A percentile compares a stretch with the other conserved stretches of the same genome.
Conservation (phyloP, 2,113 vertebrate genomes). For the Neolamprologus modestus region DNA sequence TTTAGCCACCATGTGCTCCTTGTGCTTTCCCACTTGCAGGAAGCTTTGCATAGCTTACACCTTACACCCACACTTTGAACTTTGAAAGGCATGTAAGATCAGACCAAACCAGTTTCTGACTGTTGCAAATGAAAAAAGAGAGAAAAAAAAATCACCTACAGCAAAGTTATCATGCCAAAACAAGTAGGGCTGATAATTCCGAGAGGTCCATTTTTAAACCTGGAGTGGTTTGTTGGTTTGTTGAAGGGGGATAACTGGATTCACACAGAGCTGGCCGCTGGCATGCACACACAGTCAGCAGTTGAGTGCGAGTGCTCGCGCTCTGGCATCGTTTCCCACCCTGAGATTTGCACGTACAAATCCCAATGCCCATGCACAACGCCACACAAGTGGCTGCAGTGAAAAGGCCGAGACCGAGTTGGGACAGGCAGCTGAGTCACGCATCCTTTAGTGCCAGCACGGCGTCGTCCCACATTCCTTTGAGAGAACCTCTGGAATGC, state of each 20-base stretch:
- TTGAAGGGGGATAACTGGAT: slow-evolving; percentile 60
- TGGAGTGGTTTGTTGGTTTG: slow-evolving; percentile 62
- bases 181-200: slow-evolving; percentile 75
- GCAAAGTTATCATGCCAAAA: slow-evolving; percentile 74
- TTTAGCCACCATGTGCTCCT: slow-evolving; percentile 27
- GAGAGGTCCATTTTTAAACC: slow-evolving; percentile 71
- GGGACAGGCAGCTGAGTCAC: slow-evolving; percentile 67
- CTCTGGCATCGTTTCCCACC: not conserved
- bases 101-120: slow-evolving; percentile 67
- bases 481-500: slow-evolving; percentile 68
- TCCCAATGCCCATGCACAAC: not conserved
- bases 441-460: slow-evolving; percentile 55
- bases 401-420: slow-evolving; percentile 11
- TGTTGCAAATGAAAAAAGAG: slow-evolving; percentile 14
- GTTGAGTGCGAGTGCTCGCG: not conserved
- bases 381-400: not conserved
- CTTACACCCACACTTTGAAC: slow-evolving; percentile 55
- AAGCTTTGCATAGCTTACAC: slow-evolving; percentile 53
- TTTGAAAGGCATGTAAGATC: slow-evolving; percentile 35
- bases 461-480: slow-evolving; percentile 64
- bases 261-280: slow-evolving; percentile 52
- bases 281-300: slow-evolving; percentile 11
- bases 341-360: not conserved
- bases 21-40: slow-evolving; percentile 43
- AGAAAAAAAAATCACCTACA: slow-evolving; percentile 53